Base-by-base conservation (phyloP, 2,888 invertebrate genomes). In the Synanthedon vespiformis region DNA sequence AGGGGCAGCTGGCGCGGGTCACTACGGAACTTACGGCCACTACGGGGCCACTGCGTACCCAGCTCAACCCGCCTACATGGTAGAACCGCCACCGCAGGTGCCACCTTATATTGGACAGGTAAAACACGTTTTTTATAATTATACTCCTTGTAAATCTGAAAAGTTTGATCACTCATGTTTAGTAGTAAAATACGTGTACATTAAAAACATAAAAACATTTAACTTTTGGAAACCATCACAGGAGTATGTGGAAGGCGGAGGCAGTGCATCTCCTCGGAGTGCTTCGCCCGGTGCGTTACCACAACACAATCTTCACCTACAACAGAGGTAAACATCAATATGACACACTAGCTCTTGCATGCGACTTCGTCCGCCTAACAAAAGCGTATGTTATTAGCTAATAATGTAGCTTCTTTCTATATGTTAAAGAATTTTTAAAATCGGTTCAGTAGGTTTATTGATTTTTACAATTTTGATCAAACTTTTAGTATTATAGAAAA, bases 71-170 rank as follows among this genome's bases (percentile, higher is more conserved):
- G 82, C 76, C 3, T 89, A 80, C 67, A 80, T 80, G 82, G 89
- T 77, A 59, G 89, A 80, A 61, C 78, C 67, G 53, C 79, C 70
- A 55, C 77, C 67, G 54, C 88, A 83, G 59, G 82, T 86, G 57
- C 81, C 85, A 2, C 71, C 79, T n/a, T 88, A 88, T 57, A 79
- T 88, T 77, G 80, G 77, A 54, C 88, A 88, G 81, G 88, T 87
- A 44, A 10, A 8, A 8, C 2, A 10, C 34, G 34, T 34, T 8
- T 34, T 34, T 2, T 34, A 10, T 34, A 10, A 2, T 34, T 34
- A 34, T 10, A 34, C 34, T 34, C 10, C 2, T 34, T 34, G 10
- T 10, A 10, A 34, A 34, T 34, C 10, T 34, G 34, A 10, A 34
- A 34, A 34, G 3, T 34, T 8, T 34, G 34, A 34, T 10, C 10